These are phyloP conservation scores for Ivindomyrus marchei DNA, from an alignment of 2,113 vertebrate species.

Conservation along the genomic window DNA sequence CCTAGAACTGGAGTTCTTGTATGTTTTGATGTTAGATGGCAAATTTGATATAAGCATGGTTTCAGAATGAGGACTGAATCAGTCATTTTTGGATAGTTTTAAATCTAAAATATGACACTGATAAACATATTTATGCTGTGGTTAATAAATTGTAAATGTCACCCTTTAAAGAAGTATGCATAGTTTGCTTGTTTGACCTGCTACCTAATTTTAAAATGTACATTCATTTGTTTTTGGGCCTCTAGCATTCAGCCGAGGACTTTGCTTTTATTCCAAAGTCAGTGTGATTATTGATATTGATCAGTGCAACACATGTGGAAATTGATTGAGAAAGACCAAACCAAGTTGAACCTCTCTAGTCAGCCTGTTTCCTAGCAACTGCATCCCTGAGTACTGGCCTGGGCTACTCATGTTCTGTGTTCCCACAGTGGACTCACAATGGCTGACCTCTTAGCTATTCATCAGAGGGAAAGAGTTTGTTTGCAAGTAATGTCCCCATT, in stretches of 20 bases:
- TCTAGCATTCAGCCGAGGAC: conserved; percentile 30
- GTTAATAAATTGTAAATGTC: conserved; percentile 27
- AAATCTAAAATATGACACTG: not conserved
- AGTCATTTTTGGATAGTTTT: not conserved
- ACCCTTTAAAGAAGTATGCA: conserved; percentile 30
- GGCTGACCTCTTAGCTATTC: conserved; percentile 54
- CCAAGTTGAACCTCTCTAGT: conserved; percentile 60
- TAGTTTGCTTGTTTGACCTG: conserved; percentile 29
- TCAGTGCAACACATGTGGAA: conserved; percentile 51
- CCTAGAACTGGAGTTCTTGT: not conserved
- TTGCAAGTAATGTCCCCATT: conserved; percentile 34
- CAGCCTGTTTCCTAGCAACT: conserved; percentile 65
- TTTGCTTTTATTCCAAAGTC: conserved; percentile 34
- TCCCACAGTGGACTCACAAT: conserved; percentile 37
- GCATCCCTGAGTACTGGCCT: conserved; percentile 43
- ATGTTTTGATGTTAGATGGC: not conserved
- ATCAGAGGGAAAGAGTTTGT: conserved; percentile 18
- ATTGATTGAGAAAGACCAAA: conserved; percentile 65
- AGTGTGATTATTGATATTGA: conserved; percentile 46
- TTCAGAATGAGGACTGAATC: not conserved
- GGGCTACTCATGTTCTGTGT: conserved; percentile 46
- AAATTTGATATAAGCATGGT: not conserved
- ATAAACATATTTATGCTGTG: conserved; percentile 25
- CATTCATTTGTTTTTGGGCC: conserved; percentile 25
- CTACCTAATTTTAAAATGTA: conserved; percentile 26